Conservation (phyloP, 2,888 invertebrate genomes). For the Eucriotettix oculatus region DNA sequence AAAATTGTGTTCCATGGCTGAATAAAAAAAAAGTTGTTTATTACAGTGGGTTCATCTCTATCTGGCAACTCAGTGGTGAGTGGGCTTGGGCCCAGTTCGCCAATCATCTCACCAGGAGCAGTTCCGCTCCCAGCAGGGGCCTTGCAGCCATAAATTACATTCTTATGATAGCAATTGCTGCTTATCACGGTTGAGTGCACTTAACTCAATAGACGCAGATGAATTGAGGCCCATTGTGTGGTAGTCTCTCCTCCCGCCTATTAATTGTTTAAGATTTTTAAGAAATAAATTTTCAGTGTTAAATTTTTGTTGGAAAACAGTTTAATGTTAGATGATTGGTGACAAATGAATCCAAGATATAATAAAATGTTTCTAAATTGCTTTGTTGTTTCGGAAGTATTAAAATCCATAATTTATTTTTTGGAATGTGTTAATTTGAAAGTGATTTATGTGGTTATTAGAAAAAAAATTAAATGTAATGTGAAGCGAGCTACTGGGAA, state of each 20-base stretch:
- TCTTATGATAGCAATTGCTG: constrained; percentile 6
- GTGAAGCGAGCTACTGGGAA: no score
- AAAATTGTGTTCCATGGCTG: no score
- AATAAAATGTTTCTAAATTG: no score
- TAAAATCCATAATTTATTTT: no score
- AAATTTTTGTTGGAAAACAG: no score
- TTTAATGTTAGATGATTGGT: no score
- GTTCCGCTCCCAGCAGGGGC: constrained; percentile 9
- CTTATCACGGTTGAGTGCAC: constrained; percentile 2
- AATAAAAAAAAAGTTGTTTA: neutral
- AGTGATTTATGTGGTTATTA: no score
- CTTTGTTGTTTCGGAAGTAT: no score
- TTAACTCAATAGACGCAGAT: neutral
- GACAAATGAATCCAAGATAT: no score
- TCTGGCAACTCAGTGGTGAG: constrained; percentile 10
- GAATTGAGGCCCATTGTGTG: neutral
- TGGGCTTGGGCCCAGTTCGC: constrained; percentile 10
- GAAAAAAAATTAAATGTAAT: no score
- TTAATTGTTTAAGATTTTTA: neutral
- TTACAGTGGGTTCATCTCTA: constrained; percentile 8
- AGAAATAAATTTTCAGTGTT: constrained; percentile 1
- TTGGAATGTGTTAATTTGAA: no score
- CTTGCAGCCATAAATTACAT: constrained; percentile 9
- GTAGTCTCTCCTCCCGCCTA: neutral
- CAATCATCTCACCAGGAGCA: constrained; percentile 11